Evolutionary conservation across 2,888 invertebrate species (phyloP).

Genomic region (Caenorhabditis sinica): DNA sequence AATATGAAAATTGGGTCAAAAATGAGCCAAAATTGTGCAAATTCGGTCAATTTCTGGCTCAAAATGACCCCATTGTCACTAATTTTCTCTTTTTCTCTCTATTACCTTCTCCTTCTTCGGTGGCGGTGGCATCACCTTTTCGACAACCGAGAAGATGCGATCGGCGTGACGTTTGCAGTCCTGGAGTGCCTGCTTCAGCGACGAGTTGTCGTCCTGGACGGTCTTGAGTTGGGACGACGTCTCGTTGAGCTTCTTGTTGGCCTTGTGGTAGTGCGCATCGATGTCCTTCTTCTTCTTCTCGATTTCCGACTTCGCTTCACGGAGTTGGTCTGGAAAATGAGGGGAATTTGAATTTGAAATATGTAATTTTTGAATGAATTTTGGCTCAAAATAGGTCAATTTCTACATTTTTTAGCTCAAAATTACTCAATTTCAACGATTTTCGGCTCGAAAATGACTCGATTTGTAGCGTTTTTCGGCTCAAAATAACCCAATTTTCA

Average conservation of each 20-base stretch:
- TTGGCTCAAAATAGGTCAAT: neutral
- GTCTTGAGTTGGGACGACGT: conserved; percentile 74
- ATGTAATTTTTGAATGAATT: too few species aligned
- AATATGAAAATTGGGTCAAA: neutral
- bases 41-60: neutral
- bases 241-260: conserved; percentile 81
- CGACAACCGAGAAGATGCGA: conserved; percentile 74
- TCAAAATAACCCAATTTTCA: too few species aligned
- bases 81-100: too few species aligned
- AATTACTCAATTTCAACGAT: neutral
- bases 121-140: conserved; percentile 77
- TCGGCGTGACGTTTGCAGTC: conserved; percentile 79
- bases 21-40: neutral
- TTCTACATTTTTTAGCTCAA: neutral
- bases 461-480: too few species aligned
- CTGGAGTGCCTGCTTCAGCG: conserved; percentile 74
- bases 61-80: too few species aligned
- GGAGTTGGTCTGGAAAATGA: conserved; percentile 66
- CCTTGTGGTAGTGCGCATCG: conserved; percentile 80
- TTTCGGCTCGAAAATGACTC: too few species aligned
- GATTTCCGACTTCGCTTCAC: conserved; percentile 70
- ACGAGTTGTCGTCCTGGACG: conserved; percentile 73
- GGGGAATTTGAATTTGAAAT: neutral
- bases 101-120: conserved; percentile 60
- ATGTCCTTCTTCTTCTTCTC: conserved; percentile 81